Evolutionary conservation across 1,140 invertebrate genomes (phyloP), one percentile per base, ranked within the genome.

Genomic region (Drosophila miranda): DNA sequence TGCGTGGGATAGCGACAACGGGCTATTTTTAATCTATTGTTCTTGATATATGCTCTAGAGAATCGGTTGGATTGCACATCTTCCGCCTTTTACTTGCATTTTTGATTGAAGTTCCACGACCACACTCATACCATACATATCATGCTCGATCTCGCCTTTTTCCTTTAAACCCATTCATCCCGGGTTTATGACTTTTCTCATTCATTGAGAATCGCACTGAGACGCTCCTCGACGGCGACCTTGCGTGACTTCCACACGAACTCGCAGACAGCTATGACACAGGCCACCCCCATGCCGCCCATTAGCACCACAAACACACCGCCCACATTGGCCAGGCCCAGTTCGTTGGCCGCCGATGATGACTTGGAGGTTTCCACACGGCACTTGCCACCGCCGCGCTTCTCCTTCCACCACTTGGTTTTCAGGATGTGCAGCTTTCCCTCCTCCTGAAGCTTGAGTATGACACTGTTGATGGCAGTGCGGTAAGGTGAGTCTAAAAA

Each of bases 321-420:
- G 49, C 97, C 97, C 41, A 99, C 97, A 90, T 98, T 98, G 9
- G 96, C 96, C 70, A 99, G 92, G 8, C 96, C 96, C 59, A 97
- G 92, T 92, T 96, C 96, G 91, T 96, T 96, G 19, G 96, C 96
- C 2, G 95, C 94, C 67, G 95, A 96, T 67, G 95, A 96, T 16
- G 95, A 95, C 90, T 97, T 96, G n/a, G 95, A 95, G 43, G 94
- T 94, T 74, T 97, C 96, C 71, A 96, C 96, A 82, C 95, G 93
- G 90, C 96, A 97, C 41, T 94, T 94, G 59, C 95, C 95, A 11
- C 96, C 96, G 6, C 96, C 96, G 28, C 95, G 93, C 92, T 96
- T 96, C 91, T 97, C 95, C 91, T 98, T 98, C 97, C 97, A 98
- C 98, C 97, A 99, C 91, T 96, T 95, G 14, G 96, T 97, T 93